Percentiles rank a stretch among this genome's conserved stretches.
Evolutionary conservation across 1,140 invertebrate genomes (phyloP).

Genomic region (Aphaenogaster ashmeadi): DNA sequence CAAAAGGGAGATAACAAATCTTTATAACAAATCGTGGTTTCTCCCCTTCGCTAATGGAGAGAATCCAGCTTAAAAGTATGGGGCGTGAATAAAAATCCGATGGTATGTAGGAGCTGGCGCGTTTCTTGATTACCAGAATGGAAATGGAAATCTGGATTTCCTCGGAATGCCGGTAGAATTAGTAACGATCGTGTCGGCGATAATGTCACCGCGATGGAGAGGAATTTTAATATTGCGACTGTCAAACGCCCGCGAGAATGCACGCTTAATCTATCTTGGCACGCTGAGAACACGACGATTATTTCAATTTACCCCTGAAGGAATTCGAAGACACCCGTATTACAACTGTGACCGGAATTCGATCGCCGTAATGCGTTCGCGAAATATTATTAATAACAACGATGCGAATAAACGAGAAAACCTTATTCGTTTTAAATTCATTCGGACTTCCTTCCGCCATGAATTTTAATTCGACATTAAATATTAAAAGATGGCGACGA

Average conservation of each 20-base stretch:
- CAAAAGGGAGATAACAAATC: not conserved
- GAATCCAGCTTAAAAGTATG: slow-evolving; percentile 44
- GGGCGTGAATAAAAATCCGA: slow-evolving; percentile 48
- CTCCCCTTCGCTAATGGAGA: slow-evolving; percentile 15
- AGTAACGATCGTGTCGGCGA: slow-evolving; percentile 50
- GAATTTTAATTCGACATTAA: slow-evolving; percentile 44
- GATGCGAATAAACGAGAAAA: slow-evolving; percentile 1
- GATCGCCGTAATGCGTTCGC: slow-evolving; percentile 7
- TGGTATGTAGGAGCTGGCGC: slow-evolving; percentile 42
- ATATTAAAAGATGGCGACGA: slow-evolving; percentile 19
- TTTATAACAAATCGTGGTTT: slow-evolving; percentile 1
- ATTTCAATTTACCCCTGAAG: slow-evolving; percentile 46
- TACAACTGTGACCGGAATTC: slow-evolving; percentile 30
- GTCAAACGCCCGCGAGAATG: slow-evolving; percentile 42
- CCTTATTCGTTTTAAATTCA: slow-evolving; percentile 33
- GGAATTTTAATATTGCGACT: slow-evolving; percentile 62
- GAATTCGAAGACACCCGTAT: slow-evolving; percentile 30
- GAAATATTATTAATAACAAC: slow-evolving; percentile 42
- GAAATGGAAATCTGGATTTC: slow-evolving; percentile 60
- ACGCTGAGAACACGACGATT: slow-evolving; percentile 27
- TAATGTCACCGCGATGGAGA: slow-evolving; percentile 46
- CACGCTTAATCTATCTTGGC: slow-evolving; percentile 42
- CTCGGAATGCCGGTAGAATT: slow-evolving; percentile 54
- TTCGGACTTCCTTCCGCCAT: not conserved
- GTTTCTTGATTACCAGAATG: slow-evolving; percentile 53